Conservation (phyloP, 2,113 vertebrate species). For the Cyprinodon tularosa region DNA sequence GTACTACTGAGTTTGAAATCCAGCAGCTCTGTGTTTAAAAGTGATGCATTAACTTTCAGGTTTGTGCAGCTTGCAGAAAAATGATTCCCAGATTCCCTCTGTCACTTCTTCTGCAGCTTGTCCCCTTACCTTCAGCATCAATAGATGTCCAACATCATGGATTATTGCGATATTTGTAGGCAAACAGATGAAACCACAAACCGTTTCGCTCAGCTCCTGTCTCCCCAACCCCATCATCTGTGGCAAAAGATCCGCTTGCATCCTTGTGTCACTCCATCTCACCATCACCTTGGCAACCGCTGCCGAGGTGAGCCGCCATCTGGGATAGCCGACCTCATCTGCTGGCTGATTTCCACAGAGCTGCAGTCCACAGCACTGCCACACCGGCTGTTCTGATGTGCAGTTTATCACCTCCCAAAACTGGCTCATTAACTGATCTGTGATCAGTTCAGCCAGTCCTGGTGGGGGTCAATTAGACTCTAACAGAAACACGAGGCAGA, state of each 20-base stretch:
- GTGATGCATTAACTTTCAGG: slow-evolving; percentile 50
- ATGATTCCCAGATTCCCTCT: not conserved
- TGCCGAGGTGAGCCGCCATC: slow-evolving; percentile 75
- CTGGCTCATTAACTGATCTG: not conserved
- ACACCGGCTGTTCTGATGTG: slow-evolving; percentile 39
- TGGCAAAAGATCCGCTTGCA: slow-evolving; percentile 83
- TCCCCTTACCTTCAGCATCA: not conserved
- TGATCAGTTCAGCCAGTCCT: not conserved
- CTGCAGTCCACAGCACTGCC: slow-evolving; percentile 57
- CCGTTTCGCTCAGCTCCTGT: slow-evolving; percentile 19
- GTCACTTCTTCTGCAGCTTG: not conserved
- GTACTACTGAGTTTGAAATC: not conserved
- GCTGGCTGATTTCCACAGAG: slow-evolving; percentile 61
- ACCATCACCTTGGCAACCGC: slow-evolving; percentile 88
- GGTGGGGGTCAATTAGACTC: not conserved
- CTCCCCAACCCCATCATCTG: slow-evolving; percentile 86
- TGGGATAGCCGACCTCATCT: slow-evolving; percentile 68
- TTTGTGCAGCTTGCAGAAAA: slow-evolving; percentile 21
- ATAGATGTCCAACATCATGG: not conserved
- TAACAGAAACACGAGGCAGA: not conserved
- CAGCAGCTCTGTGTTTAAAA: not conserved
- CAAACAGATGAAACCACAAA: slow-evolving; percentile 1
- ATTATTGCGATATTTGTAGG: not conserved
- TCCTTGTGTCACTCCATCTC: slow-evolving; percentile 82
- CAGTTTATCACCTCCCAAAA: not conserved